Evolutionary conservation across 2,888 invertebrate species (phyloP), one percentile per base, ranked within the genome.

Genomic region (Ganaspis brasiliensis): DNA sequence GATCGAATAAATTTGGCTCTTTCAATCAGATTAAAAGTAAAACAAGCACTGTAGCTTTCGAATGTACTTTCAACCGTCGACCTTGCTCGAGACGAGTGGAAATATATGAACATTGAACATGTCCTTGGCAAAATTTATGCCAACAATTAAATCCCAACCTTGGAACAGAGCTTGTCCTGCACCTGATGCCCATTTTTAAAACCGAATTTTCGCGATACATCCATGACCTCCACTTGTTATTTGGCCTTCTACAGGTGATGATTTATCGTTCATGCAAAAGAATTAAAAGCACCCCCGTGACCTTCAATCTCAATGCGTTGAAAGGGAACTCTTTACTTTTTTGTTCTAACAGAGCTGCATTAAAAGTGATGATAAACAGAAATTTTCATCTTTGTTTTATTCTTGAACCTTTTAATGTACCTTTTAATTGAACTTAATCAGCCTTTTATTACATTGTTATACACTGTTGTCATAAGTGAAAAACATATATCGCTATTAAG

Each of bases 101-200:
- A 75, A 77, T 78, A 72, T 63, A 40, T 52, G 57, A 56, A 72
- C 61, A 71, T 73, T 52, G 45, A 56, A 72, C 61, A 73, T 73
- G 79, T 76, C 79, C 79, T 79, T 79, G 75, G 61, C 56, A 55
- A 77, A 78, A 81, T 80, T 79, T 81, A 73, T 79, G 72, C 79
- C 75, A 74, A 82, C 80, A 82, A 82, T 82, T 82, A 79, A 81
- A 81, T 79, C 74, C 75, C 73, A 73, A 75, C 81, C 81, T 80
- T 79, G 79, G 72, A 24, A 26, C 63, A 74, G 74, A 52, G 67
- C 72, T 73, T 70, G 55, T 59, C 26, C 71, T 67, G 78, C 78
- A 77, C 78, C 79, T 79, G 76, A 78, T 79, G 75, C 74, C 72
- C 78, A 73, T 74, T 74, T 74, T 67, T 37, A 72, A 74, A 63